Percentiles rank a stretch among this genome's conserved stretches.
These are phyloP conservation scores for Conops quadrifasciatus DNA, from an alignment of 2,888 invertebrate species.

Conservation along the genomic window DNA sequence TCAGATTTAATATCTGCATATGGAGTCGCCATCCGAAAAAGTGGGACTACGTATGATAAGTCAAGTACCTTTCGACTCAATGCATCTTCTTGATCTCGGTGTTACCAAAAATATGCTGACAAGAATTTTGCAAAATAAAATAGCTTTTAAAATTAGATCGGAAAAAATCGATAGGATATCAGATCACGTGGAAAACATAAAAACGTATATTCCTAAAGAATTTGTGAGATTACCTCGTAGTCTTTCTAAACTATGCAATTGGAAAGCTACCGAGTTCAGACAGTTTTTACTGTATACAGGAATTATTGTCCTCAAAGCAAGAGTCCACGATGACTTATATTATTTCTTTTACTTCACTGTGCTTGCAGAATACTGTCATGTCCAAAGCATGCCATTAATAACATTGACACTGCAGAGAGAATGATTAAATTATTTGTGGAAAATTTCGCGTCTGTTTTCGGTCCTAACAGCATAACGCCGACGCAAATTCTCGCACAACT, in stretches of 20 bases:
- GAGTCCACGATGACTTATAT: conserved; percentile 30
- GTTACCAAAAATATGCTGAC: conserved; percentile 38
- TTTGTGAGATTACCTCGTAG: neutral
- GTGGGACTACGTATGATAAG: conserved; percentile 44
- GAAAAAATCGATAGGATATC: neutral
- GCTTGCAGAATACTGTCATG: neutral
- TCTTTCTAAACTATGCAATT: conserved; percentile 3
- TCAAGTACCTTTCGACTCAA: conserved; percentile 47
- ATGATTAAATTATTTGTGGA: neutral
- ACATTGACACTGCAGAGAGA: neutral
- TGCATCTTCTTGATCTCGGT: conserved; percentile 48
- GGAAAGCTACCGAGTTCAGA: conserved; percentile 22
- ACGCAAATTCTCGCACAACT: no score
- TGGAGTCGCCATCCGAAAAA: conserved; percentile 40
- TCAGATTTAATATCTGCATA: conserved; percentile 26
- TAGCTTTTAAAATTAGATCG: neutral
- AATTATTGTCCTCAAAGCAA: conserved; percentile 23
- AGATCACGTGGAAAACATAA: neutral
- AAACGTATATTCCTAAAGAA: neutral
- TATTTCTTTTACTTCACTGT: conserved; percentile 34
- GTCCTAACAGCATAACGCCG: neutral
- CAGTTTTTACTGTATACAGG: conserved; percentile 36
- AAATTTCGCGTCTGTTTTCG: neutral
- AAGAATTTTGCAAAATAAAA: conserved; percentile 29
- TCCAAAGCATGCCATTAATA: neutral